A percentile compares a stretch with the other conserved stretches of the same genome.
Evolutionary conservation across 2,797 vertebrate genomes (phyloP).

Genomic region (Sebastiscus albofasciatus): DNA sequence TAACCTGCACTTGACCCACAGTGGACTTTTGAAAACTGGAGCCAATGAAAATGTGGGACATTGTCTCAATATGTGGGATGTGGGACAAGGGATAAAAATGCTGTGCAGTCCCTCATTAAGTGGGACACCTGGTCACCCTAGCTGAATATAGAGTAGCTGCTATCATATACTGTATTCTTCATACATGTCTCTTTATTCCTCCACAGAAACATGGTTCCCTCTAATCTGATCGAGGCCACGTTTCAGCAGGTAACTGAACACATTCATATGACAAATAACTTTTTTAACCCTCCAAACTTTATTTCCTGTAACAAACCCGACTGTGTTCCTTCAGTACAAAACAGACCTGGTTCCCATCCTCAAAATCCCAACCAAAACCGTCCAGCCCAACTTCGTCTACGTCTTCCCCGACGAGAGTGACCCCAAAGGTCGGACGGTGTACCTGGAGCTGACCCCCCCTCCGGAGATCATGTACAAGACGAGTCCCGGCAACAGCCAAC

Average conservation of each 20-base stretch:
- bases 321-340: conserved; percentile 83
- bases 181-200: neutral
- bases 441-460: conserved; percentile 87
- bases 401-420: conserved; percentile 83
- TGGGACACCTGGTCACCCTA: no score
- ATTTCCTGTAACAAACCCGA: neutral
- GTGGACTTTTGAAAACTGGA: no score
- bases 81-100: no score
- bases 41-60: no score
- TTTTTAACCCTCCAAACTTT: neutral
- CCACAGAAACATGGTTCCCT: conserved; percentile 92
- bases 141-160: neutral
- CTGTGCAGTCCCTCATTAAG: no score
- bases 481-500: conserved; percentile 86
- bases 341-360: conserved; percentile 86
- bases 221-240: conserved; percentile 90
- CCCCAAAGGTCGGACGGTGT: conserved; percentile 80
- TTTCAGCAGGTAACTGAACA: conserved; percentile 87
- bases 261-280: neutral
- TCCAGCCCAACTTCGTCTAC: conserved; percentile 85
- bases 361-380: conserved; percentile 73
- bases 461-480: conserved; percentile 87
- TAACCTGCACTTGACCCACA: no score
- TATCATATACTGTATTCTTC: neutral
- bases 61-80: no score